phyloP scores from a whole-genome alignment of 2,888 invertebrate species.

The Lasioglossum zephyrum region DNA sequence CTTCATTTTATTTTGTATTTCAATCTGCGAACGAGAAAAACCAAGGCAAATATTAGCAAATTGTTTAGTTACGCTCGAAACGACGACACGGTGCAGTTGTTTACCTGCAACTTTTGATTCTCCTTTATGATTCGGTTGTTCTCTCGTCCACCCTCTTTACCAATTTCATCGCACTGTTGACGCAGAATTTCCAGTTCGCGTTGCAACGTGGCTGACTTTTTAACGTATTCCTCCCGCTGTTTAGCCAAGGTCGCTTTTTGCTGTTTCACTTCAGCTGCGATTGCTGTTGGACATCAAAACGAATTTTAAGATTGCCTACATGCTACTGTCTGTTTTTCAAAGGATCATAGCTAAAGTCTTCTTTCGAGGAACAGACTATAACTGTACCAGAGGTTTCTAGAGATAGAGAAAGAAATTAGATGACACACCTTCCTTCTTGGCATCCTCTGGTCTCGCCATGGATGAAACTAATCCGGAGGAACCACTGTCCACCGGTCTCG shows the following conservation, averaged over 20 bases:
- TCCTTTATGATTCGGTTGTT: constrained; percentile 92
- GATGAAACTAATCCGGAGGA: constrained; percentile 71
- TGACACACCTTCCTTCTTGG: constrained; percentile 83
- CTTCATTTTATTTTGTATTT: constrained; percentile 92
- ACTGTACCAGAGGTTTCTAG: not conserved
- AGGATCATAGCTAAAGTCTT: not conserved
- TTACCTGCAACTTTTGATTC: constrained; percentile 94
- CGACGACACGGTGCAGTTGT: constrained; percentile 54
- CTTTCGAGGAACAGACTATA: not conserved
- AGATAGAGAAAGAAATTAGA: constrained; percentile 5
- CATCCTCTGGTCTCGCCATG: constrained; percentile 80
- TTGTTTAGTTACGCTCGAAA: not conserved
- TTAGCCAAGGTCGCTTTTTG: constrained; percentile 92
- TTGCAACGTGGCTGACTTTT: constrained; percentile 90
- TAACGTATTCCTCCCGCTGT: constrained; percentile 93
- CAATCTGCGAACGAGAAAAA: constrained; percentile 86
- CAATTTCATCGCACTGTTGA: constrained; percentile 91
- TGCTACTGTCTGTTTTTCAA: not conserved
- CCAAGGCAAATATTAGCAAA: not conserved
- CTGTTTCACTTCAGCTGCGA: constrained; percentile 92
- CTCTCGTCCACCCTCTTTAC: constrained; percentile 90
- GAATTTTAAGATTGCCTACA: constrained; percentile 30
- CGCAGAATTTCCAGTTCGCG: constrained; percentile 92
- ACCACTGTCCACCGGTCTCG: constrained; percentile 74
- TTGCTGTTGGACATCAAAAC: constrained; percentile 85